Evolutionary conservation across 2,797 vertebrate species (phyloP).

Genomic region (Fistularia tabacaria): DNA sequence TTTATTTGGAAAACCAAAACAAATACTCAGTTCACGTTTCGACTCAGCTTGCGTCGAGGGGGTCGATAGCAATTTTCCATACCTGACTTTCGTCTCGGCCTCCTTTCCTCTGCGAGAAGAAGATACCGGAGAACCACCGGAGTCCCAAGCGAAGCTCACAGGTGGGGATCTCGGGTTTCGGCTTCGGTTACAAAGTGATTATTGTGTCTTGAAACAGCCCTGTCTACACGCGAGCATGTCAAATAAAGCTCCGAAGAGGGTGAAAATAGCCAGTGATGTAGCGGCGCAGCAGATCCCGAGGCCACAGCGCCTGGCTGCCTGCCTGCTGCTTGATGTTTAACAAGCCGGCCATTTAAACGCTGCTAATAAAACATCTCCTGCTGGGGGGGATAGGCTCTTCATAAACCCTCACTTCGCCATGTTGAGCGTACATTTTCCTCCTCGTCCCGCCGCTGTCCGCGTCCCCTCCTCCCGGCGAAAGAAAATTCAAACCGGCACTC

Average conservation of each 20-base stretch:
- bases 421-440: slow-evolving; percentile 31
- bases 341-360: slow-evolving; percentile 74
- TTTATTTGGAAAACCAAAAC: neutral
- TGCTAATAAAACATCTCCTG: slow-evolving; percentile 73
- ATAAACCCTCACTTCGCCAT: slow-evolving; percentile 65
- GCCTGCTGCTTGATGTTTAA: slow-evolving; percentile 74
- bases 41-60: neutral
- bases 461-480: slow-evolving; percentile 26
- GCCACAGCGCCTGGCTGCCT: slow-evolving; percentile 52
- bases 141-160: slow-evolving; percentile 42
- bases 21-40: neutral
- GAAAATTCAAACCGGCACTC: slow-evolving; percentile 50
- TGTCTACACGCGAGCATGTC: slow-evolving; percentile 64
- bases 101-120: slow-evolving; percentile 14
- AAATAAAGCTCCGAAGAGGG: slow-evolving; percentile 66
- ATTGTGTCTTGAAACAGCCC: slow-evolving; percentile 68
- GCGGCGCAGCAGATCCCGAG: slow-evolving; percentile 43
- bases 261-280: slow-evolving; percentile 67
- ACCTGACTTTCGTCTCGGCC: neutral
- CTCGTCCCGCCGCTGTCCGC: slow-evolving; percentile 4
- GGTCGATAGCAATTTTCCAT: slow-evolving; percentile 12
- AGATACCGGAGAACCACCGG: slow-evolving; percentile 43
- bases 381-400: slow-evolving; percentile 65
- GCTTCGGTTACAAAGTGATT: slow-evolving; percentile 64
- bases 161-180: slow-evolving; percentile 60